Percentiles rank a stretch among this genome's conserved stretches.
Evolutionary conservation across 2,113 vertebrate species (phyloP).

Genomic region (Prietella phreatophila): DNA sequence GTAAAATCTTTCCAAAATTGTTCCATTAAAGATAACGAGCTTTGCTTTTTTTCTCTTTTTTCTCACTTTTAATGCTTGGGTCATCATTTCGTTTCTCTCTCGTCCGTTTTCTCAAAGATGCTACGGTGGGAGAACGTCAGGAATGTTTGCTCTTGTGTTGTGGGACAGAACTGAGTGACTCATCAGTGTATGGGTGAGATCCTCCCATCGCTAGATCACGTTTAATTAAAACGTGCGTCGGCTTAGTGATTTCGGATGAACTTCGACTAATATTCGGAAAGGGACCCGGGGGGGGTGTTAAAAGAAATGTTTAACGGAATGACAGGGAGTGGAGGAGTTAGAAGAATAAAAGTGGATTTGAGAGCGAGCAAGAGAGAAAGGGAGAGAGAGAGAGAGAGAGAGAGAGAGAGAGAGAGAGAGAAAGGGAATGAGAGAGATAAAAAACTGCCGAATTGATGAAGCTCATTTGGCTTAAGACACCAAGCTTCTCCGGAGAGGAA

Average conservation of each 20-base stretch:
- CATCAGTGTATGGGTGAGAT: conserved; percentile 9
- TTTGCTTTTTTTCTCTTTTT: neutral
- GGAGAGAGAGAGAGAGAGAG: too few relatives aligned
- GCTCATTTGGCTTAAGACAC: conserved; percentile 57
- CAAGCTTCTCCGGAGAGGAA: conserved; percentile 64
- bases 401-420: neutral
- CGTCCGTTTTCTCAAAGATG: neutral
- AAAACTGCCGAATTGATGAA: conserved; percentile 32
- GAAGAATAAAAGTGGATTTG: neutral
- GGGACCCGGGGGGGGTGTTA: neutral
- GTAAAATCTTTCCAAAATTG: neutral
- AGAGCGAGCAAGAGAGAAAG: too few relatives aligned
- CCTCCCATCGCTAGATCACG: conserved; percentile 9
- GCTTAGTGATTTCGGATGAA: conserved; percentile 10
- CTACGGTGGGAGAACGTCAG: neutral
- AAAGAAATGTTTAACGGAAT: too few relatives aligned
- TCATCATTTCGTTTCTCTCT: neutral
- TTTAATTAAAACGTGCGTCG: conserved; percentile 38
- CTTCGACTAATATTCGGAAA: conserved; percentile 15
- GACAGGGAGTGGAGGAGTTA: neutral
- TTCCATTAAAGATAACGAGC: neutral
- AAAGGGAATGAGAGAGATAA: neutral
- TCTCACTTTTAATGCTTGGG: neutral
- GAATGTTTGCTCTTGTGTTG: neutral
- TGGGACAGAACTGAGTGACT: conserved; percentile 29